Evolutionary conservation across 2,113 vertebrate genomes (phyloP).

Genomic region (Furnarius figulus): DNA sequence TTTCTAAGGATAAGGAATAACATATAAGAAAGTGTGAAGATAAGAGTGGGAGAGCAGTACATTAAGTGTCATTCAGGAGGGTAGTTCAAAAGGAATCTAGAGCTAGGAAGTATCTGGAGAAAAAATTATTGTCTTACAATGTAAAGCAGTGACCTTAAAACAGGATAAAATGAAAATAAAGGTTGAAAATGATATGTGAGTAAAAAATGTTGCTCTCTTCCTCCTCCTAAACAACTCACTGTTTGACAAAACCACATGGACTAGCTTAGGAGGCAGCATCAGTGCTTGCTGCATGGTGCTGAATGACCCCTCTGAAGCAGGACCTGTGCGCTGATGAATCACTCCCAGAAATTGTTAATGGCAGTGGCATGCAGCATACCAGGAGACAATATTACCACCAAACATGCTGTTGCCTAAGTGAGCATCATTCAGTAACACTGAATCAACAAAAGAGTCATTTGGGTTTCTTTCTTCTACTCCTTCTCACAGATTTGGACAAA

Average conservation of each 20-base stretch:
- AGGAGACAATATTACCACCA: background rate
- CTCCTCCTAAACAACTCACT: background rate
- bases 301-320: background rate
- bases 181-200: fast-evolving
- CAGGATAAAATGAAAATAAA: background rate
- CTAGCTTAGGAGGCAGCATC: background rate
- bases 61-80: background rate
- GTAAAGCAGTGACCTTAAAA: background rate
- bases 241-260: background rate
- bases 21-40: background rate
- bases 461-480: background rate
- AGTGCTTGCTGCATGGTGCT: background rate
- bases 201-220: background rate
- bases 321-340: background rate
- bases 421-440: background rate
- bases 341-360: background rate
- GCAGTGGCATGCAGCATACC: background rate
- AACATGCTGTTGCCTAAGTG: background rate
- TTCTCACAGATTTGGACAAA: background rate
- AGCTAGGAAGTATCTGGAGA: background rate
- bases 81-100: background rate
- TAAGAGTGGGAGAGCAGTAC: background rate
- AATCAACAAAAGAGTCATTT: background rate
- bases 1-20: background rate
- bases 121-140: background rate